These are phyloP conservation scores for Tiphia femorata DNA, from an alignment of 2,888 invertebrate species.

Conservation along the genomic window DNA sequence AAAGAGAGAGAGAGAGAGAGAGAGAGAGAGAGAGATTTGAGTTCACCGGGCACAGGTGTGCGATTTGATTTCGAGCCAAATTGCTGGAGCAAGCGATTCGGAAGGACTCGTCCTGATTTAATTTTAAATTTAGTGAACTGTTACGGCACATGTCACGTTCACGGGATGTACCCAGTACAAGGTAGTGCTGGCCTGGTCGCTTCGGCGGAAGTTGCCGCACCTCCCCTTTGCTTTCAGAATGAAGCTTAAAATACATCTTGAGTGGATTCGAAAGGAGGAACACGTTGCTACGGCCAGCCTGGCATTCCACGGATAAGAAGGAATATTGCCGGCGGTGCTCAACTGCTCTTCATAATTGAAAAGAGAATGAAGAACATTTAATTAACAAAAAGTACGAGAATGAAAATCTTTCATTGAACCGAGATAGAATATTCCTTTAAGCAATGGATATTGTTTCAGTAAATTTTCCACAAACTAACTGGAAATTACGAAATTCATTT, in stretches of 20 bases:
- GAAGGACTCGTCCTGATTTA: slow-evolving; percentile 39
- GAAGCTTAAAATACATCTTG: slow-evolving; percentile 38
- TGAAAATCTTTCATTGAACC: no score
- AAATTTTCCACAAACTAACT: no score
- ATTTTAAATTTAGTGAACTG: slow-evolving; percentile 48
- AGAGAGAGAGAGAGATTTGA: no score
- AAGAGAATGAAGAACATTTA: background rate
- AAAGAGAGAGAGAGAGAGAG: no score
- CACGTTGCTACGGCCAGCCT: slow-evolving; percentile 24
- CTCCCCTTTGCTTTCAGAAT: slow-evolving; percentile 35
- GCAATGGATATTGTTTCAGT: no score
- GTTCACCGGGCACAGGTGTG: slow-evolving; percentile 15
- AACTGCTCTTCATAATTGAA: background rate
- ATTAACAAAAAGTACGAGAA: background rate
- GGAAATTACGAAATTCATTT: no score
- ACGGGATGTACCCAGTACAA: slow-evolving; percentile 19
- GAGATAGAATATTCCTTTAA: no score
- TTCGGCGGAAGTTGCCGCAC: slow-evolving; percentile 20
- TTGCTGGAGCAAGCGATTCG: slow-evolving; percentile 20
- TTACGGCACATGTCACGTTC: slow-evolving; percentile 24
- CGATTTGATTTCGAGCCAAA: slow-evolving; percentile 25
- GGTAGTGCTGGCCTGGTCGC: no score
- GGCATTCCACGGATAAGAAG: slow-evolving; percentile 25
- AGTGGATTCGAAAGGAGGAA: slow-evolving; percentile 23
- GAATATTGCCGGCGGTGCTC: slow-evolving; percentile 6